Percentiles rank a stretch among this genome's conserved stretches.
Evolutionary conservation across 2,797 vertebrate species (phyloP).

Genomic region (Crax fasciolata): DNA sequence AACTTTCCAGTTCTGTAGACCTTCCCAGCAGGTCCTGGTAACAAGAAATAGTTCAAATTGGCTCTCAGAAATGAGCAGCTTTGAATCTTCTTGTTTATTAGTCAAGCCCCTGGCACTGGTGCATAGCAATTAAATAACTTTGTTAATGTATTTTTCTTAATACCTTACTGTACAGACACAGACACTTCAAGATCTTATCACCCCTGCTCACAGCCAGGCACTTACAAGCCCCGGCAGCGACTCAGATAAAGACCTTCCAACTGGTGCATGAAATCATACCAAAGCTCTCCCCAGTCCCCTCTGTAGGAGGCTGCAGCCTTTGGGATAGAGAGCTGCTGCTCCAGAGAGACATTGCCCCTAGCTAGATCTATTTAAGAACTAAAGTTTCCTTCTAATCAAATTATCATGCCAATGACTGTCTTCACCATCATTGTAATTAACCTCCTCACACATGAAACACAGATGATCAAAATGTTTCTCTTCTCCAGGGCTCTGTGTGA

Average conservation of each 20-base stretch:
- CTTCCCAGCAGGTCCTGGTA: background rate
- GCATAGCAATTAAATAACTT: slow-evolving; percentile 29
- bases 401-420: background rate
- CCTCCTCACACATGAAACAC: background rate
- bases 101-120: background rate
- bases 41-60: background rate
- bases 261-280: slow-evolving; percentile 45
- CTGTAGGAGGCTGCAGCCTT: background rate
- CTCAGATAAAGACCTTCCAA: slow-evolving; percentile 25
- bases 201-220: background rate
- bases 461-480: background rate
- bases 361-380: slow-evolving; percentile 3
- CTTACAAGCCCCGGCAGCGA: background rate
- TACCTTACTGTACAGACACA: background rate
- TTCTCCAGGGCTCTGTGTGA: background rate
- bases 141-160: background rate
- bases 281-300: background rate
- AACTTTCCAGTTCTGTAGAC: background rate
- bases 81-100: background rate
- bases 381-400: slow-evolving; percentile 32
- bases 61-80: background rate
- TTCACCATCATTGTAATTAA: slow-evolving; percentile 21
- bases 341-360: background rate
- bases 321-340: background rate
- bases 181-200: background rate